These are phyloP conservation scores for Epinephelus moara DNA, from an alignment of 2,113 vertebrate genomes.

Conservation along the genomic window DNA sequence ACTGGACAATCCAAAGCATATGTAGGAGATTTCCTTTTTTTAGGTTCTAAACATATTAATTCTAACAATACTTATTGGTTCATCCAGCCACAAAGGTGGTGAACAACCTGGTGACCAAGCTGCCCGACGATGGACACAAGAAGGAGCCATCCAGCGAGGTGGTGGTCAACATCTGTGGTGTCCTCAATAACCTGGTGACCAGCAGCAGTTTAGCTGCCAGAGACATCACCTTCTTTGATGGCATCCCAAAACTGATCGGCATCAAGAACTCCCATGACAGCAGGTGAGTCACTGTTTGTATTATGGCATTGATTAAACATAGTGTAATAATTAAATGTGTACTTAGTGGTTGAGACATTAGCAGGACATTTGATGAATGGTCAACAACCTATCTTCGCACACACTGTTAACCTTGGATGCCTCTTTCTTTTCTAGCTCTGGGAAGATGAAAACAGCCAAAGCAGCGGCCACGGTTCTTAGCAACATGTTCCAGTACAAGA, in stretches of 20 bases:
- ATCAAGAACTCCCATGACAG: constrained; percentile 87
- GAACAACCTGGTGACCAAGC: constrained; percentile 88
- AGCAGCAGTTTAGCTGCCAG: constrained; percentile 88
- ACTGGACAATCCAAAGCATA: too few species aligned
- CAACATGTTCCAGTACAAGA: constrained; percentile 97
- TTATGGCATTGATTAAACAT: neutral
- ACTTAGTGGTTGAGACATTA: neutral
- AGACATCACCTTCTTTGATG: constrained; percentile 89
- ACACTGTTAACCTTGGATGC: constrained; percentile 5
- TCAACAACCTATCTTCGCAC: neutral
- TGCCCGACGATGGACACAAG: constrained; percentile 83
- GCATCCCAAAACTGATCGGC: constrained; percentile 89
- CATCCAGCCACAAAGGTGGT: constrained; percentile 90
- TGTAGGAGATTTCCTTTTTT: too few species aligned
- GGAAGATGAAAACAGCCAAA: constrained; percentile 86
- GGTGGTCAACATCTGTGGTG: constrained; percentile 91
- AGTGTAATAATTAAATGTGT: neutral
- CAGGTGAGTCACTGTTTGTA: constrained; percentile 79
- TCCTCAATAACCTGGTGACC: constrained; percentile 94
- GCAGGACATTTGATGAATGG: neutral
- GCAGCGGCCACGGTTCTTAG: constrained; percentile 91
- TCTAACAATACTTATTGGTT: constrained; percentile 27
- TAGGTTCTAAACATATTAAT: neutral
- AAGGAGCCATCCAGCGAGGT: constrained; percentile 87
- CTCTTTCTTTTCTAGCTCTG: constrained; percentile 76